Percentiles rank a stretch among this genome's conserved stretches.
Conservation (phyloP, 2,888 invertebrate species). For the Melieria picta region DNA sequence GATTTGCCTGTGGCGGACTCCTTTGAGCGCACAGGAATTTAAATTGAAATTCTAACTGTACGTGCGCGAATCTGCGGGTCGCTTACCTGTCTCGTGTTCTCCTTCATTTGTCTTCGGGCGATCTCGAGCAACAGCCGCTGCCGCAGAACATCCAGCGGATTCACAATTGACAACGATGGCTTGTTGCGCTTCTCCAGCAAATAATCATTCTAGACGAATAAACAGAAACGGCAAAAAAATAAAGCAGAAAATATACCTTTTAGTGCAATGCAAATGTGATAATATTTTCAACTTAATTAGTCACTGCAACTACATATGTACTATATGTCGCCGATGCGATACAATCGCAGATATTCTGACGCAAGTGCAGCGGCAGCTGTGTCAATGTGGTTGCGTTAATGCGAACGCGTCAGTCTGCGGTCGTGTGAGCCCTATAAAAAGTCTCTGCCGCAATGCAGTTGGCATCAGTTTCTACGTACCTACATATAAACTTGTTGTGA, state of each 20-base stretch:
- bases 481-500: background rate
- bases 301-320: background rate
- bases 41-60: background rate
- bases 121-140: slow-evolving; percentile 84
- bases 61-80: background rate
- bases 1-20: background rate
- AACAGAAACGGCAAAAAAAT: background rate
- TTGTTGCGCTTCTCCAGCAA: slow-evolving; percentile 72
- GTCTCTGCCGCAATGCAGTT: too few relatives aligned
- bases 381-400: too few relatives aligned
- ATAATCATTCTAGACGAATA: slow-evolving; percentile 60
- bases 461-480: background rate
- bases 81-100: slow-evolving; percentile 74
- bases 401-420: too few relatives aligned
- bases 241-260: background rate
- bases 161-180: slow-evolving; percentile 84
- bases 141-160: slow-evolving; percentile 86
- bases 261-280: background rate
- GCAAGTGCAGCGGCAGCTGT: too few relatives aligned
- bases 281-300: slow-evolving; percentile 12
- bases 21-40: background rate
- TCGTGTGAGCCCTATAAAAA: too few relatives aligned
- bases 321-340: too few relatives aligned
- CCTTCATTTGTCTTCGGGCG: slow-evolving; percentile 82
- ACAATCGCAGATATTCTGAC: too few relatives aligned